These are phyloP conservation scores for Diaperis boleti DNA, from an alignment of 2,888 invertebrate genomes.

Conservation along the genomic window DNA sequence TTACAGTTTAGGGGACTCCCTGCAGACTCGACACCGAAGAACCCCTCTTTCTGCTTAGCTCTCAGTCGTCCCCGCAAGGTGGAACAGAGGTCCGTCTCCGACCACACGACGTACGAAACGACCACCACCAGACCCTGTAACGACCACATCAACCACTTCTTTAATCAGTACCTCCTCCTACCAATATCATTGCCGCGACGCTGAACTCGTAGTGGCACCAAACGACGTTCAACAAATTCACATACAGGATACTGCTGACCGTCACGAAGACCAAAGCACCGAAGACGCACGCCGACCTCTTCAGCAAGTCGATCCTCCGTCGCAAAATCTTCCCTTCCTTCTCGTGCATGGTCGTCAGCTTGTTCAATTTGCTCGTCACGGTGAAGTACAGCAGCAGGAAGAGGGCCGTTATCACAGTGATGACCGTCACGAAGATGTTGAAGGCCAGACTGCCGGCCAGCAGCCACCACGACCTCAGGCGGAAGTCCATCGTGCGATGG, in stretches of 20 bases:
- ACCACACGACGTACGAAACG: slow-evolving; percentile 72
- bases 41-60: slow-evolving; percentile 67
- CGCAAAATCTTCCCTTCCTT: slow-evolving; percentile 71
- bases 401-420: slow-evolving; percentile 75
- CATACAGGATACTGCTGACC: slow-evolving; percentile 74
- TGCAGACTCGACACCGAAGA: slow-evolving; percentile 67
- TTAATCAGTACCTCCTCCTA: no score
- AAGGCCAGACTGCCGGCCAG: slow-evolving; percentile 72
- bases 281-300: slow-evolving; percentile 73
- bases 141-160: not conserved
- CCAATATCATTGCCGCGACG: slow-evolving; percentile 71
- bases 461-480: slow-evolving; percentile 75
- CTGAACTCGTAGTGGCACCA: slow-evolving; percentile 72
- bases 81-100: slow-evolving; percentile 68
- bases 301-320: slow-evolving; percentile 73
- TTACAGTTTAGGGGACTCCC: slow-evolving; percentile 75
- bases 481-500: slow-evolving; percentile 73
- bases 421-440: slow-evolving; percentile 76
- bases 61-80: slow-evolving; percentile 64
- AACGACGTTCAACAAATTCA: slow-evolving; percentile 71
- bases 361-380: slow-evolving; percentile 73
- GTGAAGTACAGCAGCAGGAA: slow-evolving; percentile 78
- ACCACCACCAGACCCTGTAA: slow-evolving; percentile 72
- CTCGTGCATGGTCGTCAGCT: slow-evolving; percentile 72
- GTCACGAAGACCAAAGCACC: slow-evolving; percentile 72